Conservation (phyloP, 2,888 invertebrate genomes). For the Serrognathus titanus region DNA sequence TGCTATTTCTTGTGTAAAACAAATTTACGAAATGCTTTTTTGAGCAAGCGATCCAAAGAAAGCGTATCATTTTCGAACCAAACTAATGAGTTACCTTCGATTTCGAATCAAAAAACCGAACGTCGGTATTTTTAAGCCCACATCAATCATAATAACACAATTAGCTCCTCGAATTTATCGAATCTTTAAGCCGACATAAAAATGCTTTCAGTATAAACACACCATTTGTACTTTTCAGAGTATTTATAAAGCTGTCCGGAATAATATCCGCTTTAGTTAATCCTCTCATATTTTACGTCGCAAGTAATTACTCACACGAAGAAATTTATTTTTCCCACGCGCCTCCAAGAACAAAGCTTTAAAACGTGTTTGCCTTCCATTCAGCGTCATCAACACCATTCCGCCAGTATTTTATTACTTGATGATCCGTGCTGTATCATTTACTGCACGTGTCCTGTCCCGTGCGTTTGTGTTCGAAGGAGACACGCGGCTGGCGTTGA, state of each 20-base stretch:
- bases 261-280: too few relatives aligned
- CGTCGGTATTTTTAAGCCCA: not conserved
- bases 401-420: conserved; percentile 23
- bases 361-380: conserved; percentile 7
- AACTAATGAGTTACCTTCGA: too few relatives aligned
- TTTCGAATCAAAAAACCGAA: too few relatives aligned
- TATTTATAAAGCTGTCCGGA: not conserved
- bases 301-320: too few relatives aligned
- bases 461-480: conserved; percentile 2
- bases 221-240: not conserved
- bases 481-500: conserved; percentile 6
- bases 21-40: too few relatives aligned
- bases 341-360: not conserved
- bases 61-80: too few relatives aligned
- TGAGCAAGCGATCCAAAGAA: too few relatives aligned
- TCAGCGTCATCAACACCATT: conserved; percentile 19
- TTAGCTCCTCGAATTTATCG: conserved; percentile 16
- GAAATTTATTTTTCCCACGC: too few relatives aligned
- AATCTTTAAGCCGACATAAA: conserved; percentile 9
- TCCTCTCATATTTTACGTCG: too few relatives aligned
- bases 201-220: conserved; percentile 8
- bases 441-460: conserved; percentile 27
- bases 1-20: too few relatives aligned
- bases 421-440: conserved; percentile 25
- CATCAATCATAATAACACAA: conserved; percentile 21